phyloP scores from a whole-genome alignment of 2,797 vertebrate species.

The Pelobates cultripes region DNA sequence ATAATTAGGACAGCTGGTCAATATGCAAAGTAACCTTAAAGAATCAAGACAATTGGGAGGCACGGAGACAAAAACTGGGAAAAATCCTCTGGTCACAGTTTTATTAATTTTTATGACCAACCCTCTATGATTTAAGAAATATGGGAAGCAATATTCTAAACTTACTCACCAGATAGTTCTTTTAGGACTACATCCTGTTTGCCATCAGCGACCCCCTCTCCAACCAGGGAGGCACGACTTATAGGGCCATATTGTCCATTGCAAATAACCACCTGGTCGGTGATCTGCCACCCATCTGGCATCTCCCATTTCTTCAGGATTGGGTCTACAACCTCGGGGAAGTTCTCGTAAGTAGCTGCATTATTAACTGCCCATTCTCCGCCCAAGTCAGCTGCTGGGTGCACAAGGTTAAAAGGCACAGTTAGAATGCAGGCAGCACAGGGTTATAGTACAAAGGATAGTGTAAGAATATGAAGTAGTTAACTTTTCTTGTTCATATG shows the following conservation, averaged over 20 bases:
- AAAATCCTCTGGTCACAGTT: too few species aligned
- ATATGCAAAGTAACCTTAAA: too few species aligned
- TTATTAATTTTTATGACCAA: too few species aligned
- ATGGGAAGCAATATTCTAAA: too few species aligned
- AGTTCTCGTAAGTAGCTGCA: conserved; percentile 16
- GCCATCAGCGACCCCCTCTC: background rate
- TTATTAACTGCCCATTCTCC: conserved; percentile 12
- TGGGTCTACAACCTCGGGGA: background rate
- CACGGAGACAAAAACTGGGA: too few species aligned
- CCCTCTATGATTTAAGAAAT: too few species aligned
- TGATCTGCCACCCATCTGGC: conserved; percentile 14
- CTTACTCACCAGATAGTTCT: conserved; percentile 43
- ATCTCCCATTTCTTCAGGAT: conserved; percentile 33
- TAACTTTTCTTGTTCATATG: too few species aligned
- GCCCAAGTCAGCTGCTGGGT: background rate
- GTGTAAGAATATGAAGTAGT: too few species aligned
- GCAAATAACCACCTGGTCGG: conserved; percentile 20
- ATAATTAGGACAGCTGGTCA: too few species aligned
- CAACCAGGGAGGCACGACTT: conserved; percentile 8
- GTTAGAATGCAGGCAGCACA: too few species aligned
- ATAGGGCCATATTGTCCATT: conserved; percentile 48
- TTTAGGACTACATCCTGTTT: conserved; percentile 34
- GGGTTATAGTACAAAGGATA: too few species aligned
- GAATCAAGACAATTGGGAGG: too few species aligned
- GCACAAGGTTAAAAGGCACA: background rate